Conservation (phyloP, 2,797 vertebrate species). For the Molossus molossus region DNA sequence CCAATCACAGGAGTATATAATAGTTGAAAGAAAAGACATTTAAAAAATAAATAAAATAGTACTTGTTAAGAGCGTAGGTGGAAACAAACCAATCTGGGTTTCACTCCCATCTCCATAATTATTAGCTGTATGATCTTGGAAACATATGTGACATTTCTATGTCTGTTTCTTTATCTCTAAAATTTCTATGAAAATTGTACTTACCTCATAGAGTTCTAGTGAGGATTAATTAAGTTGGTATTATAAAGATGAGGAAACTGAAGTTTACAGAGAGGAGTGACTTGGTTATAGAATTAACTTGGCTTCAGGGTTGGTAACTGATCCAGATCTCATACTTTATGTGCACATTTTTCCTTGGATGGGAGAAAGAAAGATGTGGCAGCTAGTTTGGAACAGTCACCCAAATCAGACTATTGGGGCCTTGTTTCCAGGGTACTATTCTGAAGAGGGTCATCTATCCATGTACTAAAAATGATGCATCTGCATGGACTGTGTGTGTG, state of each 20-base stretch:
- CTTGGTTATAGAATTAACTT: conserved; percentile 21
- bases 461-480: not conserved
- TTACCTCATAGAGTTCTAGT: not conserved
- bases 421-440: not conserved
- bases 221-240: conserved; percentile 10
- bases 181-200: not conserved
- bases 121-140: not conserved
- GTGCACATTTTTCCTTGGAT: not conserved
- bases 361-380: not conserved
- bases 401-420: not conserved
- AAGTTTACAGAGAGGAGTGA: conserved; percentile 26
- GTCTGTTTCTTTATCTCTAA: conserved; percentile 34
- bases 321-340: not conserved
- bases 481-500: not conserved
- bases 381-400: not conserved
- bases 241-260: not conserved
- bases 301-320: not conserved
- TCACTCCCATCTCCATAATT: not conserved
- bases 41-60: not conserved
- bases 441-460: not conserved
- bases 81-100: conserved; percentile 27
- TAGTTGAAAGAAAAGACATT: conserved; percentile 53
- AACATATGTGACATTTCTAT: conserved; percentile 32
- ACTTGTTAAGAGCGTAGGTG: not conserved
- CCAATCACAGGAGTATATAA: not conserved